These are phyloP conservation scores for Denticeps clupeoides DNA, from an alignment of 2,797 vertebrate species.

Conservation along the genomic window DNA sequence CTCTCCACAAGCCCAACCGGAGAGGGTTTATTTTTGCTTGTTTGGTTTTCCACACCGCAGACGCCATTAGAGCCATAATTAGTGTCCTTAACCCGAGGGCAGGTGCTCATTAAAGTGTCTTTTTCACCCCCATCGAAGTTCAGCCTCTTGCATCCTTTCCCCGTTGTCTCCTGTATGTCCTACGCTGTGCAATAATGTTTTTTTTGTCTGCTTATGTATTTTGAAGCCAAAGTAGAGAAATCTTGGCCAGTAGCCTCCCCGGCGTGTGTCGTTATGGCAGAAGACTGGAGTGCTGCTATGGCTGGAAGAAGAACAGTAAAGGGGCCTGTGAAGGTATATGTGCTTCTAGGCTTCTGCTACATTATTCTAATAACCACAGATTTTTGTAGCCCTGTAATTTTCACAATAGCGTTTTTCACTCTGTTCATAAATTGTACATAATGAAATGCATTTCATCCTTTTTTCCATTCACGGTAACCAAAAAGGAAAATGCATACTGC, in stretches of 20 bases:
- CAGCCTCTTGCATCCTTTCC: not conserved
- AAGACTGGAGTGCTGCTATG: conserved; percentile 84
- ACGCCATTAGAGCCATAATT: conserved; percentile 11
- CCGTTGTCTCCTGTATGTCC: not conserved
- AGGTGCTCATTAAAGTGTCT: not conserved
- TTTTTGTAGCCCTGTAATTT: too few relatives aligned
- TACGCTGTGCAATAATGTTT: not conserved
- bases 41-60: conserved; percentile 25
- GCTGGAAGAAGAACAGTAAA: conserved; percentile 81
- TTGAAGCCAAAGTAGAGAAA: conserved; percentile 49
- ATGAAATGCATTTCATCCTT: too few relatives aligned
- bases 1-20: too few relatives aligned
- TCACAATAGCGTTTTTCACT: too few relatives aligned
- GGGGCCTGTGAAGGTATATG: conserved; percentile 83
- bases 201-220: not conserved
- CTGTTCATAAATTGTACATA: not conserved
- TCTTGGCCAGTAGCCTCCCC: conserved; percentile 51
- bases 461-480: too few relatives aligned
- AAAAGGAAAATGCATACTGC: too few relatives aligned
- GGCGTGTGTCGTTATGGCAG: conserved; percentile 83
- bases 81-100: conserved; percentile 12
- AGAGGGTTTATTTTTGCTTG: too few relatives aligned
- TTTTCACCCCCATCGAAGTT: not conserved
- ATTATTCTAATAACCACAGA: too few relatives aligned
- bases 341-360: not conserved